Evolutionary conservation across 2,797 vertebrate species (phyloP).

Genomic region (Melanotaenia trifasciata): DNA sequence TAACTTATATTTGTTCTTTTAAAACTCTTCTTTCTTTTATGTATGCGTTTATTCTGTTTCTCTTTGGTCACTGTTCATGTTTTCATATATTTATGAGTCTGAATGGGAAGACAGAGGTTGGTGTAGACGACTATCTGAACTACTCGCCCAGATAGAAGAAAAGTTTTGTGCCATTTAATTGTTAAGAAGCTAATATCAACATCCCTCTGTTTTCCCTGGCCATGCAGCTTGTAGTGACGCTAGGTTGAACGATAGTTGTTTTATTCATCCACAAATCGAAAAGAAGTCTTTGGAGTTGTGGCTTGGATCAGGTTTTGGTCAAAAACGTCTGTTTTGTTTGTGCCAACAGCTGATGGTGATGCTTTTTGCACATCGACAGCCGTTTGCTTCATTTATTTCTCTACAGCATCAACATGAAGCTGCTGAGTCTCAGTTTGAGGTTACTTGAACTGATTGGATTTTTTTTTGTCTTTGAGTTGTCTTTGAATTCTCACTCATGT

Average conservation of each 20-base stretch:
- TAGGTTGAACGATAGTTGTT: slow-evolving; percentile 37
- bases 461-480: background rate
- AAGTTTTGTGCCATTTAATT: slow-evolving; percentile 26
- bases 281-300: background rate
- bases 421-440: background rate
- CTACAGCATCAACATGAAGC: background rate
- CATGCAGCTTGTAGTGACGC: slow-evolving; percentile 34
- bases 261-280: slow-evolving; percentile 14
- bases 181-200: slow-evolving; percentile 49
- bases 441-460: too few relatives aligned
- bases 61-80: slow-evolving; percentile 11
- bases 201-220: background rate
- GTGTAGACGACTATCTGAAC: slow-evolving; percentile 30
- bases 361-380: background rate
- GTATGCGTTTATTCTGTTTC: slow-evolving; percentile 38
- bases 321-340: background rate
- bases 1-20: slow-evolving; percentile 54
- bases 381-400: background rate
- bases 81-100: slow-evolving; percentile 18
- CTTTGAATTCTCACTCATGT: slow-evolving; percentile 31
- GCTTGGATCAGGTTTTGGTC: background rate
- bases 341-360: too few relatives aligned
- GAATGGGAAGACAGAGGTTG: slow-evolving; percentile 39
- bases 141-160: slow-evolving; percentile 13
- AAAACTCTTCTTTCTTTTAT: slow-evolving; percentile 31